A percentile compares a stretch with the other conserved stretches of the same genome.
Conservation (phyloP, 1,140 invertebrate genomes). For the Zophobas atratus region DNA sequence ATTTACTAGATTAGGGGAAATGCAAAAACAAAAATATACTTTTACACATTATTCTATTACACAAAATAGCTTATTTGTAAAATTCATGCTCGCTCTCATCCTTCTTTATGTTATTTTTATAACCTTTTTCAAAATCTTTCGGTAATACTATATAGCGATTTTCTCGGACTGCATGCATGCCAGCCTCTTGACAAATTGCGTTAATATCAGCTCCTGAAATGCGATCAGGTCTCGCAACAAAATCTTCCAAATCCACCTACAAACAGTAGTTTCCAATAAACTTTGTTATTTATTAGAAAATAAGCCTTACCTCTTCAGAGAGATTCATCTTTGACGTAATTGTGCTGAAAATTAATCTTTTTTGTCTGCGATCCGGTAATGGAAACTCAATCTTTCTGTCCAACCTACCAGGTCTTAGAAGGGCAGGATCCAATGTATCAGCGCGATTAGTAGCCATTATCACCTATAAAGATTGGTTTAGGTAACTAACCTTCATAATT, state of each 20-base stretch:
- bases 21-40: no score
- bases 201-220: conserved; percentile 99
- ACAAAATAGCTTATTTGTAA: conserved; percentile 88
- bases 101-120: conserved; percentile 99
- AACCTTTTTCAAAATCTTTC: conserved; percentile 99
- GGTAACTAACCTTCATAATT: no score
- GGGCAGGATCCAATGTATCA: conserved; percentile 98
- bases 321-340: conserved; percentile 99
- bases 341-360: conserved; percentile 97
- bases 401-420: conserved; percentile 95
- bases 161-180: conserved; percentile 97
- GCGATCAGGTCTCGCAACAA: conserved; percentile 97
- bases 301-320: conserved; percentile 86
- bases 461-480: conserved; percentile 75
- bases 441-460: conserved; percentile 99
- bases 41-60: conserved; percentile 6
- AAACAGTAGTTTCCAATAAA: conserved; percentile 28
- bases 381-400: conserved; percentile 99
- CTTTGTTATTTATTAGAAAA: neutral
- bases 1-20: neutral
- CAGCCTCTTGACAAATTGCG: conserved; percentile 99
- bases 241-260: conserved; percentile 97
- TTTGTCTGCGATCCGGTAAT: conserved; percentile 96
- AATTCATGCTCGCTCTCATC: conserved; percentile 99
- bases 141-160: conserved; percentile 98